Conservation (phyloP, 2,797 vertebrate species). For the Silurus aristotelis region DNA sequence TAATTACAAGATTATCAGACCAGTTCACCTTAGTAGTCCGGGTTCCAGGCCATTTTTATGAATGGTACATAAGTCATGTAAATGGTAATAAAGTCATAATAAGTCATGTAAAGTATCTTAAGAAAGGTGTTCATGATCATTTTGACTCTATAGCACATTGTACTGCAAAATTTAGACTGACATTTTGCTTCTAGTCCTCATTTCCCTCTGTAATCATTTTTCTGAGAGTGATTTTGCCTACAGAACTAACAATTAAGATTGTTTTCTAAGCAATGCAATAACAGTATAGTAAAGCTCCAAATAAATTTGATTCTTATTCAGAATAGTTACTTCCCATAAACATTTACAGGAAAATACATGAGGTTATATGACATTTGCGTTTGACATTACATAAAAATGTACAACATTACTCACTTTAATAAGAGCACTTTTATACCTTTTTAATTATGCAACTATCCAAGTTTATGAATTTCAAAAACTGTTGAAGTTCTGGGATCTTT, state of each 20-base stretch:
- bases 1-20: constrained; percentile 41
- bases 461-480: neutral
- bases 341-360: neutral
- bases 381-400: neutral
- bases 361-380: neutral
- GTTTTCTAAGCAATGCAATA: neutral
- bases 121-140: constrained; percentile 21
- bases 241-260: neutral
- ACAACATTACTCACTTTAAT: neutral
- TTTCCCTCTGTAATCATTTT: neutral
- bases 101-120: constrained; percentile 23
- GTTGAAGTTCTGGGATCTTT: neutral
- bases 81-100: constrained; percentile 35
- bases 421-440: neutral
- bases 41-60: constrained; percentile 32
- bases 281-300: neutral
- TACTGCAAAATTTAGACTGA: neutral
- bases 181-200: constrained; percentile 2
- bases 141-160: neutral
- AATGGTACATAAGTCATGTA: constrained; percentile 26
- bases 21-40: constrained; percentile 47
- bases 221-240: neutral
- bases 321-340: neutral
- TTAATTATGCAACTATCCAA: neutral
- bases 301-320: neutral